Base-by-base conservation (phyloP, 2,113 vertebrate genomes). In the Jaculus jaculus region DNA sequence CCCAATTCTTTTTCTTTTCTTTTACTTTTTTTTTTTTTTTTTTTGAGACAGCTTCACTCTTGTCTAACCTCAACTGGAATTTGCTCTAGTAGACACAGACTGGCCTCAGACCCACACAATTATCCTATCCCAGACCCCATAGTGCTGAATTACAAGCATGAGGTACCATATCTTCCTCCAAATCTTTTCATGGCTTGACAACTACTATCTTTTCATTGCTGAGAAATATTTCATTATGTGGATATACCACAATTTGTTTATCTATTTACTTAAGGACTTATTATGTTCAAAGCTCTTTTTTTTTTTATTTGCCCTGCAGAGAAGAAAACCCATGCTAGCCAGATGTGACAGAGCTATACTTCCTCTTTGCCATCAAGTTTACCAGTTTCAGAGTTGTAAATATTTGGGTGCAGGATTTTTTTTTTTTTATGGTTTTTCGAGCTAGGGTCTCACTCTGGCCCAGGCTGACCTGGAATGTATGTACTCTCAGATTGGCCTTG, bases 211-310 rank as follows among this genome's bases (percentile, higher is more conserved):
- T 63, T 85, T 69, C 47, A 39, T 84, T 47, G 71, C 12, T 60
- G 42, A 89, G 42, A 74, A 93, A 83, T 73, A 91, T 69, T 89
- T 18, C 71, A 86, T 65, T 34, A 39, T 58, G 82, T 51, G n/a
- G 30, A 42, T 82, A 7, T 15, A 24, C 17, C 8, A 65, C 3
- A 42, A 47, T 74, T 87, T 42, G 4, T 95, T 91, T 89, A 51
- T 42, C 8, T 2, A 82, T 61, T 82, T 73, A 73, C 17, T 83
- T 58, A 66, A 54, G 26, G 39, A n/a, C 30, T 24, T 61, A 58
- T 23, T 90, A 24, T 18, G 28, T 79, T 93, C 47, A 54, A 61
- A 54, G 54, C 15, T 54, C 54, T 54, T 15, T 5, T 72, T 85
- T 72, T 37, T 24, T 85, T 24, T 1, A 68, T 58, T 24, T 58